These are phyloP conservation scores for Halcyon smyrnensis DNA, from an alignment of 2,797 vertebrate species.

Conservation along the genomic window DNA sequence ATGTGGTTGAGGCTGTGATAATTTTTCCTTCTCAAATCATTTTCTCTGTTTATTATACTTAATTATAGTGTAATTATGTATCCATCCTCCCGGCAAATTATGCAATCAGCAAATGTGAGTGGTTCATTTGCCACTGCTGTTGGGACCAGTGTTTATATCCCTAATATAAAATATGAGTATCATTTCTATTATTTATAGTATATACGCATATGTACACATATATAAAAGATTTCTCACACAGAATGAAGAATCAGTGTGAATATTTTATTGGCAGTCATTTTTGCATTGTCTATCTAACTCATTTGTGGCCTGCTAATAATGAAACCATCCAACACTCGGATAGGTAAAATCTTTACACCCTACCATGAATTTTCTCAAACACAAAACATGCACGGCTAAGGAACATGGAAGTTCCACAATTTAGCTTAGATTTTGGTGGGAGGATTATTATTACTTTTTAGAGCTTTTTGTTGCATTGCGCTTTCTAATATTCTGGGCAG, in stretches of 20 bases:
- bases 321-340: neutral
- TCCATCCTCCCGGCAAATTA: constrained; percentile 74
- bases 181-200: constrained; percentile 49
- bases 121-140: constrained; percentile 69
- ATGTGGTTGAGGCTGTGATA: constrained; percentile 65
- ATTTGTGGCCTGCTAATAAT: constrained; percentile 2
- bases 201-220: neutral
- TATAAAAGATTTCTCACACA: constrained; percentile 56
- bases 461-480: neutral
- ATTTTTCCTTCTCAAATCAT: constrained; percentile 73
- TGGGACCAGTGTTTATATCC: constrained; percentile 63
- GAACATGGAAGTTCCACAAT: neutral
- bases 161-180: constrained; percentile 48
- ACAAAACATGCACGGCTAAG: neutral
- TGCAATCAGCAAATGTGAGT: constrained; percentile 71
- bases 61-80: constrained; percentile 73
- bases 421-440: neutral
- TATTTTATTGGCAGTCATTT: constrained; percentile 24
- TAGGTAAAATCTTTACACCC: neutral
- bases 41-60: constrained; percentile 71
- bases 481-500: neutral
- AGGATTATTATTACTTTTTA: neutral
- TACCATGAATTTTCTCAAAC: neutral
- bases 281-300: constrained; percentile 3
- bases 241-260: neutral